A percentile compares a stretch with the other conserved stretches of the same genome.
Conservation (phyloP, 2,888 invertebrate genomes). For the Cephus spinipes region DNA sequence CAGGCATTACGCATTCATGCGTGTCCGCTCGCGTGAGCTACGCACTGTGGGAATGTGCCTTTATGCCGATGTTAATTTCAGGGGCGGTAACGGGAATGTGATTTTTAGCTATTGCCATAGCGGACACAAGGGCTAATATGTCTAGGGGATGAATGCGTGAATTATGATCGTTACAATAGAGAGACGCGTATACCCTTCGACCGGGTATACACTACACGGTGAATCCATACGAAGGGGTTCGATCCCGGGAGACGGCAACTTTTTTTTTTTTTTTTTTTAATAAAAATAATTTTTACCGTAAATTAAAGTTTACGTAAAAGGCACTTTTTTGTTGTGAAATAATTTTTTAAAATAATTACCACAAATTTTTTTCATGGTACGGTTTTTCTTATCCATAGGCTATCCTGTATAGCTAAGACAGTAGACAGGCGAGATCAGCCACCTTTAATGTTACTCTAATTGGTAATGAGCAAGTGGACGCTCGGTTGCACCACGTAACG, state of each 20-base stretch:
- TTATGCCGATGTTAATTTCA: conserved; percentile 52
- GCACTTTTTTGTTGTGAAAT: neutral
- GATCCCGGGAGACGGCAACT: neutral
- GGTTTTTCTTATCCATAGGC: neutral
- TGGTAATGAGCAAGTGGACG: conserved; percentile 4
- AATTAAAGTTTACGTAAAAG: neutral
- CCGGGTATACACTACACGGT: neutral
- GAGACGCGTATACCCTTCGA: neutral
- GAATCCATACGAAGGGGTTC: neutral
- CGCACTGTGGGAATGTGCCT: conserved; percentile 57
- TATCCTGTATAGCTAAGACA: neutral
- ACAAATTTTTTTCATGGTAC: neutral
- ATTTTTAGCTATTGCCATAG: conserved; percentile 18
- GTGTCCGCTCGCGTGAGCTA: conserved; percentile 29
- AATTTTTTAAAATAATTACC: neutral
- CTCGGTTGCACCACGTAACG: conserved; percentile 4
- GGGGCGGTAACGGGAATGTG: conserved; percentile 51
- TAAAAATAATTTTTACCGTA: neutral
- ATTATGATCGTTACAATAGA: neutral
- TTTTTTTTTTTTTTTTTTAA: neutral
- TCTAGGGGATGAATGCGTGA: neutral
- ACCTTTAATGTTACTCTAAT: conserved; percentile 2
- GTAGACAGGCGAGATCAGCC: neutral
- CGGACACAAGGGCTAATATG: neutral
- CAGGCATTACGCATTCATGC: conserved; percentile 61